Evolutionary conservation across 2,797 vertebrate species (phyloP).

Genomic region (Eptatretus atami): DNA sequence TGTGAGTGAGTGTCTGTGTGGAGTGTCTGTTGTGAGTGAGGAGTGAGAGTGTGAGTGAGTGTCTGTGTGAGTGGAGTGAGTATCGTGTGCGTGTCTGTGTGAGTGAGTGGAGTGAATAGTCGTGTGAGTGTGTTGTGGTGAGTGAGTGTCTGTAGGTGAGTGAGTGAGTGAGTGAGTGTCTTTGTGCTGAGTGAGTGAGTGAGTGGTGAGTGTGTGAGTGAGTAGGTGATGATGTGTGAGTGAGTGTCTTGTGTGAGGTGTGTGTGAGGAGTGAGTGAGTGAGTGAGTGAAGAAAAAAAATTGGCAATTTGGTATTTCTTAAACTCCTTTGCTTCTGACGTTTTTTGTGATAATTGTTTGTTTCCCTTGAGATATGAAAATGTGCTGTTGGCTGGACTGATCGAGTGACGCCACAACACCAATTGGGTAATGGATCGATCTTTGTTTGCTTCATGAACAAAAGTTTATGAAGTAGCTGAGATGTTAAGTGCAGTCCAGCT

Average conservation of each 20-base stretch:
- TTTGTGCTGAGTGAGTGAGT: too few species aligned
- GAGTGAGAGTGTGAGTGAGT: too few species aligned
- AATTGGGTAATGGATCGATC: not conserved
- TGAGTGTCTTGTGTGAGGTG: too few species aligned
- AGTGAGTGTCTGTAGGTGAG: too few species aligned
- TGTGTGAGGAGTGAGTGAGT: not conserved
- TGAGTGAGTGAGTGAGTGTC: too few species aligned
- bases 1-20: too few species aligned
- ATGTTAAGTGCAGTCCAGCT: not conserved
- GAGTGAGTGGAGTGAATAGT: too few species aligned
- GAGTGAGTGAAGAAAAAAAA: not conserved
- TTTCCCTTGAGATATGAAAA: not conserved
- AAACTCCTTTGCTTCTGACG: not conserved
- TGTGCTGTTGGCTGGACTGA: not conserved
- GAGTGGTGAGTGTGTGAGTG: too few species aligned
- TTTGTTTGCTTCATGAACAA: not conserved
- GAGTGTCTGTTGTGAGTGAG: too few species aligned
- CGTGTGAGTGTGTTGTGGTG: too few species aligned
- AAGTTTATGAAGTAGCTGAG: not conserved
- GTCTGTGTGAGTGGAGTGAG: too few species aligned
- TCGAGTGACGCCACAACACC: not conserved
- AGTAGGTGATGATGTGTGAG: not conserved
- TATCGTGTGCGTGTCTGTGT: too few species aligned
- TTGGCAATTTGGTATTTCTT: not conserved
- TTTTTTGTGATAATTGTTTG: not conserved